A percentile compares a stretch with the other conserved stretches of the same genome.
Evolutionary conservation across 1,140 invertebrate species (phyloP).

Genomic region (Probaryconus sp.): DNA sequence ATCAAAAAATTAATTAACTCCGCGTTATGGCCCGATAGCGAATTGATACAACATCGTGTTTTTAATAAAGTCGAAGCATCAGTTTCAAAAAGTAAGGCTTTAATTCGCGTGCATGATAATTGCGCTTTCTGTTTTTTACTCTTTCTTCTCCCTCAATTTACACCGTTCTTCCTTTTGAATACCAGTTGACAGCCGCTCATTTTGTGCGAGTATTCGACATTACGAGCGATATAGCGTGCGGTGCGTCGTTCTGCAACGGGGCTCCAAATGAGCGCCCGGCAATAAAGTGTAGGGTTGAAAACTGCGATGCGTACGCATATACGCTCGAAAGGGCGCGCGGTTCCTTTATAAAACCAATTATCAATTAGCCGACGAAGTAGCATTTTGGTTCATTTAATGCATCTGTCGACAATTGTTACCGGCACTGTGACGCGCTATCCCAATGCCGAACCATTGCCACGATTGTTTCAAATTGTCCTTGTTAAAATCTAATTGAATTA

Average conservation of each 20-base stretch:
- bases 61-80: constrained; percentile 57
- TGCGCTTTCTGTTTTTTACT: constrained; percentile 56
- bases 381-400: constrained; percentile 56
- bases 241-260: constrained; percentile 54
- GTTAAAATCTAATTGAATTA: no score
- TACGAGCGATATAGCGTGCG: constrained; percentile 63
- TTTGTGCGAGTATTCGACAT: constrained; percentile 63
- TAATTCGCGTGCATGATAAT: constrained; percentile 60
- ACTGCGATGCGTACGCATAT: constrained; percentile 55
- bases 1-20: constrained; percentile 55
- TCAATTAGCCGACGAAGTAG: constrained; percentile 64
- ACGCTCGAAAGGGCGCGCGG: constrained; percentile 54
- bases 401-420: constrained; percentile 56
- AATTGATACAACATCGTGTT: constrained; percentile 51
- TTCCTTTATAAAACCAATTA: constrained; percentile 66
- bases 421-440: background rate
- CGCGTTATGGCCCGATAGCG: constrained; percentile 30
- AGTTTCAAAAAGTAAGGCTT: constrained; percentile 45
- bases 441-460: constrained; percentile 17
- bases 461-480: constrained; percentile 23
- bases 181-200: constrained; percentile 65
- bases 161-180: constrained; percentile 62
- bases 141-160: constrained; percentile 60
- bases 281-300: constrained; percentile 65
- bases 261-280: constrained; percentile 58